Conservation (phyloP, 2,113 vertebrate genomes). For the Trochalopteron elliotii region DNA sequence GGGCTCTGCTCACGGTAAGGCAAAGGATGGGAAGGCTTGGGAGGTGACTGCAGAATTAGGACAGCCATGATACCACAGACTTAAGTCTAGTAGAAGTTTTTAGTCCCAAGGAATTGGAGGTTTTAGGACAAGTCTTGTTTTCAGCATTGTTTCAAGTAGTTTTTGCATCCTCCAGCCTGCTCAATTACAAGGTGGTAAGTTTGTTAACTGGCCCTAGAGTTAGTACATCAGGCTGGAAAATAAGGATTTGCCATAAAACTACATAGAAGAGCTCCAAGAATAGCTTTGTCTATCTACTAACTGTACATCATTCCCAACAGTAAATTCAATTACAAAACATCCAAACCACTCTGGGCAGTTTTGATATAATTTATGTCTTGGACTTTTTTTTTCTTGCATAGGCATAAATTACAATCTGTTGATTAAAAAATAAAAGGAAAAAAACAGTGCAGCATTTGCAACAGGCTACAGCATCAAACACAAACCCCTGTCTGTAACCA, state of each 20-base stretch:
- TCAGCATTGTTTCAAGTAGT: not conserved
- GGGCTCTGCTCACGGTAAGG: not conserved
- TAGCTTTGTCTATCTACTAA: not conserved
- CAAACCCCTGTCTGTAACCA: not conserved
- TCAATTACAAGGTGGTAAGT: not conserved
- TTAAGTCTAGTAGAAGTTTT: not conserved
- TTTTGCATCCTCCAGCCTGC: not conserved
- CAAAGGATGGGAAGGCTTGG: not conserved
- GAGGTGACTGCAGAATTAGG: not conserved
- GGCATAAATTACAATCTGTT: slow-evolving; percentile 77
- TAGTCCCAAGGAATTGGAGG: not conserved
- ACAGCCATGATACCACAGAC: not conserved
- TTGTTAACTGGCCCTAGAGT: not conserved
- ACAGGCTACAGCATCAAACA: slow-evolving; percentile 41
- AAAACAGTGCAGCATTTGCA: slow-evolving; percentile 77
- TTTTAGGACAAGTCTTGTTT: not conserved
- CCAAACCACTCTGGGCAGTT: not conserved
- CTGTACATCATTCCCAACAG: not conserved
- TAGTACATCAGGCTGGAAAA: not conserved
- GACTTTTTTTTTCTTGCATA: slow-evolving; percentile 73
- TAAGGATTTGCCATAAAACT: not conserved
- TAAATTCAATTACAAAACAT: not conserved
- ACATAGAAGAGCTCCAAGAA: not conserved
- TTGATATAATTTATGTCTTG: slow-evolving; percentile 64
- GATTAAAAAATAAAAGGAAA: slow-evolving; percentile 67